A percentile compares a stretch with the other conserved stretches of the same genome.
These are phyloP conservation scores for Limnothrissa miodon DNA, from an alignment of 2,113 vertebrate species.

Conservation along the genomic window DNA sequence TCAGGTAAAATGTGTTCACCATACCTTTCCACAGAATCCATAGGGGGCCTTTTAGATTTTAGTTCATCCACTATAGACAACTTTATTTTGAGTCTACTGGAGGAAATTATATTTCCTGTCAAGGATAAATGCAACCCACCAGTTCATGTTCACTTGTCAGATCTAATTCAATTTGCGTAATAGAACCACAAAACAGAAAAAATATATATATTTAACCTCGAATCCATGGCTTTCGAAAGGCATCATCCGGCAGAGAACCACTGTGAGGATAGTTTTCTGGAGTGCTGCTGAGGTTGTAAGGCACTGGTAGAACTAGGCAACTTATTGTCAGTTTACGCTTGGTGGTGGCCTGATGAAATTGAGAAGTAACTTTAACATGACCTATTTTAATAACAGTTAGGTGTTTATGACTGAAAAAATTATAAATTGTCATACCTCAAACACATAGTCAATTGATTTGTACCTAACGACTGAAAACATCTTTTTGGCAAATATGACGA, in stretches of 20 bases:
- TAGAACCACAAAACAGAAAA: background rate
- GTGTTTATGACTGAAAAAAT: background rate
- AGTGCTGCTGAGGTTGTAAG: conserved; percentile 46
- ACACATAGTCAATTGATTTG: conserved; percentile 67
- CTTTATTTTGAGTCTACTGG: conserved; percentile 56
- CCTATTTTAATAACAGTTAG: no score
- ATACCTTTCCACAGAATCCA: conserved; percentile 61
- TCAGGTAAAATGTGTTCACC: conserved; percentile 21
- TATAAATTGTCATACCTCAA: conserved; percentile 59
- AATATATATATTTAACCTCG: conserved; percentile 54
- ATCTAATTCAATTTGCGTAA: background rate
- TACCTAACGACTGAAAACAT: conserved; percentile 58
- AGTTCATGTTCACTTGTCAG: background rate
- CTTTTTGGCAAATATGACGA: background rate
- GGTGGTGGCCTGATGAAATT: conserved; percentile 52
- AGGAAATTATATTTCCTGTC: conserved; percentile 58
- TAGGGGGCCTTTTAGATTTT: conserved; percentile 21
- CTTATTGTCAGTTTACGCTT: conserved; percentile 53
- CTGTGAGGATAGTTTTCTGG: conserved; percentile 54
- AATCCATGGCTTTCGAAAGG: conserved; percentile 67
- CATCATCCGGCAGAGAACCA: conserved; percentile 50
- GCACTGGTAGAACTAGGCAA: conserved; percentile 61
- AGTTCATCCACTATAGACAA: conserved; percentile 59
- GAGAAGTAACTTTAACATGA: background rate
- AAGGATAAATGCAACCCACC: background rate